Percentiles rank a stretch among this genome's conserved stretches.
These are phyloP conservation scores for Eriosoma lanigerum DNA, from an alignment of 1,140 invertebrate species.

Conservation along the genomic window DNA sequence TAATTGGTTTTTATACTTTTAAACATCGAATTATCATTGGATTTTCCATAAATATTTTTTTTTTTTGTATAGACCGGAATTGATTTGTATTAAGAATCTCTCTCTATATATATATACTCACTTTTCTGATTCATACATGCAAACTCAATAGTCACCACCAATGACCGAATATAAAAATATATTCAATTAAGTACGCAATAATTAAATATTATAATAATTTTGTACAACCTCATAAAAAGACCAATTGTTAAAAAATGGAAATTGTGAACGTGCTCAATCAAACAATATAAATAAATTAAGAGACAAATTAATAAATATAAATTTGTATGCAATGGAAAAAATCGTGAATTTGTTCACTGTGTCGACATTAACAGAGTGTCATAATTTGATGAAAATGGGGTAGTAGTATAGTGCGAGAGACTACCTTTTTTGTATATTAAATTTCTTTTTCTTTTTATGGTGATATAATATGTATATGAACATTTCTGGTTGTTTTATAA, in stretches of 20 bases:
- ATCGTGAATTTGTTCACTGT: constrained; percentile 11
- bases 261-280: not conserved
- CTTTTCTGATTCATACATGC: not conserved
- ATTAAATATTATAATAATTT: not conserved
- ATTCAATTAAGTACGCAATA: constrained; percentile 13
- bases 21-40: too few species aligned
- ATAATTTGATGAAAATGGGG: not conserved
- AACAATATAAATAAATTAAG: constrained; percentile 6
- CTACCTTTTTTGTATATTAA: not conserved
- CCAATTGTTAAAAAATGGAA: not conserved
- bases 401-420: constrained; percentile 5
- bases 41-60: too few species aligned
- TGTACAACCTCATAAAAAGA: constrained; percentile 28
- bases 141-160: constrained; percentile 20
- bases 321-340: not conserved
- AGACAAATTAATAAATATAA: not conserved
- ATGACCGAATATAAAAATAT: constrained; percentile 12
- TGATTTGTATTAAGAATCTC: too few species aligned
- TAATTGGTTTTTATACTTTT: too few species aligned
- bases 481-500: constrained; percentile 5
- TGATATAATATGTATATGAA: constrained; percentile 29
- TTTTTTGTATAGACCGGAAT: too few species aligned
- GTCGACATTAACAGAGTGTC: not conserved
- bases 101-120: not conserved
- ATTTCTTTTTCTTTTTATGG: not conserved